These are phyloP conservation scores for Ptycholaimellus sp. DNA, from an alignment of 2,888 invertebrate genomes.

Conservation along the genomic window DNA sequence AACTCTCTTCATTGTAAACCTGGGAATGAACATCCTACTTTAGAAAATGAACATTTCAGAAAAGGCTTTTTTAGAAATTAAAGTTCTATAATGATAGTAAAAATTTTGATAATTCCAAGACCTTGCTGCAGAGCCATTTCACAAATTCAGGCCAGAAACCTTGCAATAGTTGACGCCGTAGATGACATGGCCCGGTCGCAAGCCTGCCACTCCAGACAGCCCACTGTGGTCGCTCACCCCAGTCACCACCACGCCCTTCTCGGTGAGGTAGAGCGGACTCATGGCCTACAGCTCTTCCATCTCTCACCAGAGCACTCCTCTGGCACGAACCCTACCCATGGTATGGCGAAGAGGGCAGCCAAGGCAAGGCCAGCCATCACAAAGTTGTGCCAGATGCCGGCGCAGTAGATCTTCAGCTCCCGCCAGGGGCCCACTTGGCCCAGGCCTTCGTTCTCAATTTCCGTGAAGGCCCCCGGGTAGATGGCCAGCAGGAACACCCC, in stretches of 20 bases:
- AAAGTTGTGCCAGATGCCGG: constrained; percentile 85
- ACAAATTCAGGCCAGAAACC: no score
- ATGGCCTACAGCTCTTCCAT: no score
- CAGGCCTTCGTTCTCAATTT: constrained; percentile 53
- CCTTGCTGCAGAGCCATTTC: no score
- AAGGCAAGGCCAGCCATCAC: constrained; percentile 41
- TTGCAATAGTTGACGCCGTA: constrained; percentile 52
- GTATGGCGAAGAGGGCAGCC: no score
- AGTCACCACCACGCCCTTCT: constrained; percentile 51
- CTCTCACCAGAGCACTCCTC: no score
- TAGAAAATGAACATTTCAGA: no score
- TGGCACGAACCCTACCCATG: no score
- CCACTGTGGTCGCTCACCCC: no score
- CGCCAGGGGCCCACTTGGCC: constrained; percentile 41
- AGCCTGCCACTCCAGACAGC: constrained; percentile 47
- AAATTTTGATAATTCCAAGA: no score
- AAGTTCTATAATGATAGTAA: no score
- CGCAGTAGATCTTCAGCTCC: constrained; percentile 54
- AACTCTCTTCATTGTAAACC: constrained; percentile 32
- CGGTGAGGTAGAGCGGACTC: constrained; percentile 23
- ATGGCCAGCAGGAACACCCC: constrained; percentile 59
- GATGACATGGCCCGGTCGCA: constrained; percentile 47
- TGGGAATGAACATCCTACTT: no score
- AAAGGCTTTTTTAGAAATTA: no score
- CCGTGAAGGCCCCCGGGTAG: constrained; percentile 69